Conservation (phyloP, 1,140 invertebrate species). For the Drosophila truncata region DNA sequence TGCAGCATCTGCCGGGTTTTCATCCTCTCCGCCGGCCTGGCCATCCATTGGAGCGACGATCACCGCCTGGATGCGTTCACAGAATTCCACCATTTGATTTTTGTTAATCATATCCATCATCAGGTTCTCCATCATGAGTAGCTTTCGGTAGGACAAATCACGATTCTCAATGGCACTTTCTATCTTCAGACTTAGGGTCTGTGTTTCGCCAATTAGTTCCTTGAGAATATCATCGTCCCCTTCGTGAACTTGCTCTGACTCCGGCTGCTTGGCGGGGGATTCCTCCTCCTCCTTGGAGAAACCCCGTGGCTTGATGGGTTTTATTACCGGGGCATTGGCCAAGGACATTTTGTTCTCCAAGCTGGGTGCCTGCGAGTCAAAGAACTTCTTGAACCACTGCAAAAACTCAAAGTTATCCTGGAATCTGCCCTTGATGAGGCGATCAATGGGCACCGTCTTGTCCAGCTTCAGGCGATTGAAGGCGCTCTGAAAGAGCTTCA, state of each 20-base stretch:
- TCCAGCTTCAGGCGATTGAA: slow-evolving; percentile 99
- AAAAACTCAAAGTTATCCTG: slow-evolving; percentile 99
- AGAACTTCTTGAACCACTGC: slow-evolving; percentile 99
- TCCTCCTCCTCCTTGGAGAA: slow-evolving; percentile 33
- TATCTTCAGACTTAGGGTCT: slow-evolving; percentile 31
- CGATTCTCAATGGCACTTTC: slow-evolving; percentile 30
- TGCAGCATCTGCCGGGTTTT: background rate
- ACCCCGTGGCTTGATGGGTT: slow-evolving; percentile 51
- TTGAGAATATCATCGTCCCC: background rate
- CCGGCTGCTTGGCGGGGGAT: background rate
- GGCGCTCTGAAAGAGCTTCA: slow-evolving; percentile 97
- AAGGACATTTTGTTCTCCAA: slow-evolving; percentile 64
- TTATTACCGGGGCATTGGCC: slow-evolving; percentile 39
- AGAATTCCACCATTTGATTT: slow-evolving; percentile 43
- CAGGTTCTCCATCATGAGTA: slow-evolving; percentile 57
- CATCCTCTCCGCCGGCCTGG: background rate
- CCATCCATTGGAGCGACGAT: slow-evolving; percentile 49
- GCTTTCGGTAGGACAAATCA: slow-evolving; percentile 62
- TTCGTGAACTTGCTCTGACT: background rate
- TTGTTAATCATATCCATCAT: slow-evolving; percentile 39
- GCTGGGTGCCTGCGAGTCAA: slow-evolving; percentile 92
- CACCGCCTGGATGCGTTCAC: slow-evolving; percentile 57
- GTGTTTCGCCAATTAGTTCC: slow-evolving; percentile 22
- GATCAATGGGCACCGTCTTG: slow-evolving; percentile 94
- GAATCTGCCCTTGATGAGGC: slow-evolving; percentile 96